Evolutionary conservation across 37 sponge, comb jelly and placozoan species (phyloP).

Genomic region (Beroe forskalii): DNA sequence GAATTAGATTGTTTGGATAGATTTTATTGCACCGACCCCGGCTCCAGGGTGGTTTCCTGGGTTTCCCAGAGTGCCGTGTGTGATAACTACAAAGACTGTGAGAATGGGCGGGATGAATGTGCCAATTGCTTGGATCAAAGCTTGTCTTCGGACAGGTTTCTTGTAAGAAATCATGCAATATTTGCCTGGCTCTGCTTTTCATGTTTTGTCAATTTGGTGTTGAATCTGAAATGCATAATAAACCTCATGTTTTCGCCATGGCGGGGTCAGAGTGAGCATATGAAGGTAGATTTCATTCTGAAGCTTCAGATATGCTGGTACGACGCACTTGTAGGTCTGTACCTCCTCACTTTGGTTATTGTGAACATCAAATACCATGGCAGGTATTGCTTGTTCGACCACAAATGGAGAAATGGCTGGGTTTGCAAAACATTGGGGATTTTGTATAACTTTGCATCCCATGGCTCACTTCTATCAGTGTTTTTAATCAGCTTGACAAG

Average conservation of each 20-base stretch:
- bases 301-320: neutral
- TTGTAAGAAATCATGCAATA: too few relatives aligned
- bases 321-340: neutral
- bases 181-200: too few relatives aligned
- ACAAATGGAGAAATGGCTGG: neutral
- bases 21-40: neutral
- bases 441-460: neutral
- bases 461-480: neutral
- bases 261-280: too few relatives aligned
- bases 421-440: neutral
- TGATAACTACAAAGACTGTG: neutral
- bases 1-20: neutral
- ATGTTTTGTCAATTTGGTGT: too few relatives aligned
- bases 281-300: neutral
- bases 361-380: neutral
- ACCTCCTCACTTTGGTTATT: neutral
- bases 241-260: too few relatives aligned
- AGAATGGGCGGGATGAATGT: neutral
- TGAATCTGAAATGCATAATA: too few relatives aligned
- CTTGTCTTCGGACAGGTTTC: too few relatives aligned
- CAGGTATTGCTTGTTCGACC: neutral
- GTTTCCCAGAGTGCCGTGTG: neutral
- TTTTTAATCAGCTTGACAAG: neutral
- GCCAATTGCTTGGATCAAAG: neutral
- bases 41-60: neutral